A percentile compares a stretch with the other conserved stretches of the same genome.
phyloP scores from a whole-genome alignment of 2,888 invertebrate genomes.

The Morpho deidamia region DNA sequence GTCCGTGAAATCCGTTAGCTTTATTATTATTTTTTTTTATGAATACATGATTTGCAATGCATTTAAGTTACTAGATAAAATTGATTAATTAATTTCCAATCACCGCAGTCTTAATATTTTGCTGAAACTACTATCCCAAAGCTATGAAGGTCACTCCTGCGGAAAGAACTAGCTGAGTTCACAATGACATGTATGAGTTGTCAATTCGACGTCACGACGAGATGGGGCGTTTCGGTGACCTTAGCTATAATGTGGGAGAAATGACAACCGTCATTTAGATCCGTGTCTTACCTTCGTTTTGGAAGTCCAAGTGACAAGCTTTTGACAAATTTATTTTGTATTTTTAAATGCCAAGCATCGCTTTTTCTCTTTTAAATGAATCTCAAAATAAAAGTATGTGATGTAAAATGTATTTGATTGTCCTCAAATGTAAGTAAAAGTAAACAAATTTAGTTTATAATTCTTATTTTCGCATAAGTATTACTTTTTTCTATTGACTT shows the following conservation, averaged over 20 bases:
- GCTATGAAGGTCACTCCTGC: conserved; percentile 23
- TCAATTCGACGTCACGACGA: conserved; percentile 39
- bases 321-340: conserved; percentile 1
- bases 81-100: neutral
- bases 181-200: conserved; percentile 24
- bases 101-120: neutral
- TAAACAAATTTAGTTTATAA: too few relatives aligned
- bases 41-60: too few relatives aligned
- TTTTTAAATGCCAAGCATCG: neutral
- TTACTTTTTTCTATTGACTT: too few relatives aligned
- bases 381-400: too few relatives aligned
- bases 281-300: conserved; percentile 47
- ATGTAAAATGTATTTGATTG: too few relatives aligned
- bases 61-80: neutral
- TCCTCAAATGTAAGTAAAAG: too few relatives aligned
- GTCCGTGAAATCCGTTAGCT: too few relatives aligned
- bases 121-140: conserved; percentile 5
- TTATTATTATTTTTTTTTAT: too few relatives aligned
- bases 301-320: conserved; percentile 35
- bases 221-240: conserved; percentile 45
- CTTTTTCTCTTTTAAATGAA: neutral
- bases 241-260: conserved; percentile 48
- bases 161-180: conserved; percentile 16
- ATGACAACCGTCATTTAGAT: conserved; percentile 61
- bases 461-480: too few relatives aligned